Percentiles rank a stretch among this genome's conserved stretches.
These are phyloP conservation scores for Cordylochernes scorpioides DNA, from an alignment of 2,888 invertebrate genomes.

Conservation along the genomic window DNA sequence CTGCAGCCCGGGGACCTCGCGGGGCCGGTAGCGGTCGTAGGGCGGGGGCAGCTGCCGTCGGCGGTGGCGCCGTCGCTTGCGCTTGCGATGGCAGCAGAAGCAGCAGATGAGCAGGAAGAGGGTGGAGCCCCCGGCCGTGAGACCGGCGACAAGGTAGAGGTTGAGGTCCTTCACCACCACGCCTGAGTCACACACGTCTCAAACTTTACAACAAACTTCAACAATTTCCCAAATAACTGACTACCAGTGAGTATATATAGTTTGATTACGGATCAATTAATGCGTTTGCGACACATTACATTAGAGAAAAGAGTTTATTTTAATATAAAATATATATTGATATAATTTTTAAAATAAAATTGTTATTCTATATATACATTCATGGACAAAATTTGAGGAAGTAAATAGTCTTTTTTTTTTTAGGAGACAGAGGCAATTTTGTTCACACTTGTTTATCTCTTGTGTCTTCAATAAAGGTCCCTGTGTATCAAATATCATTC, in stretches of 20 bases:
- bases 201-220: too few species aligned
- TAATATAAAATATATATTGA: constrained; percentile 2
- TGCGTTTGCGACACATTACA: background rate
- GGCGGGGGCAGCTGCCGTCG: constrained; percentile 2
- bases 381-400: too few species aligned
- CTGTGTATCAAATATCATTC: too few species aligned
- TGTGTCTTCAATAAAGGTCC: too few species aligned
- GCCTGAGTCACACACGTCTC: constrained; percentile 6
- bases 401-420: too few species aligned
- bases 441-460: too few species aligned
- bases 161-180: constrained; percentile 20
- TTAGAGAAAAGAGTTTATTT: background rate
- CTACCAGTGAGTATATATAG: background rate
- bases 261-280: background rate
- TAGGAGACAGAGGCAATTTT: too few species aligned
- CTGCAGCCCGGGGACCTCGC: constrained; percentile 6
- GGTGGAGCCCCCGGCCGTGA: constrained; percentile 26
- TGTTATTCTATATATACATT: too few species aligned
- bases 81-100: constrained; percentile 29
- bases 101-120: constrained; percentile 26
- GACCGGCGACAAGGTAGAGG: constrained; percentile 30
- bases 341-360: too few species aligned
- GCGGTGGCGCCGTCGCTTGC: constrained; percentile 14
- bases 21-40: constrained; percentile 5
- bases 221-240: too few species aligned